Evolutionary conservation across 2,113 vertebrate species (phyloP), one percentile per base, ranked within the genome.

Genomic region (Toxostoma redivivum): DNA sequence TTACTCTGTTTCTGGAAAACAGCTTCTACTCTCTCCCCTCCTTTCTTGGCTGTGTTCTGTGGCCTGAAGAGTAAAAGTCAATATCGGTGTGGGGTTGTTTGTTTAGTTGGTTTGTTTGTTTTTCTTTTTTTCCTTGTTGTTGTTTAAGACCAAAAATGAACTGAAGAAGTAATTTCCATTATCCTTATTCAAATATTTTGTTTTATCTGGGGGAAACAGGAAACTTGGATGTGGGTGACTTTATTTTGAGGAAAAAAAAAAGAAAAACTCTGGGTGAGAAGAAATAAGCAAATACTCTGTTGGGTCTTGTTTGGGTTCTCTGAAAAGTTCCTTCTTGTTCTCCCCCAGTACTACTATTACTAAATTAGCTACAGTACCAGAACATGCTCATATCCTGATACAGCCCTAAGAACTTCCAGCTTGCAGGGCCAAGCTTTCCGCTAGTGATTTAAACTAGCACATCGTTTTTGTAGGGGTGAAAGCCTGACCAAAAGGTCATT

Each of bases 101-200:
- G 15, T 10, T 53, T 57, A 7, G 12, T 48, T 57, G 4, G 2
- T 20, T 78, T 45, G 2, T 15, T 50, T 20, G 1, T 2, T 3
- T 17, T 12, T 11, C 18, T 10, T 21, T 16, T 42, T 10, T 21
- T 37, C 2, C 6, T 9, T 4, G 0, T 31, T 24, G 10, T 23
- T 12, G 42, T 56, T 45, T 45, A 66, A 38, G n/a, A 81, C 44
- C 54, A 51, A 78, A 80, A 45, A 53, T n/a, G 25, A 80, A 38
- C 35, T 21, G 31, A 77, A 91, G 33, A 70, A 89, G 21, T 7
- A 0, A 3, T 47, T 78, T 81, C 17, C 20, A 72, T 94, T 90
- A 61, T 53, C 15, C 17, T 48, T 27, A 53, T 86, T 72, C 1
- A 69, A 64, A 45, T 69, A 12, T n/a, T 88, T 70, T n/a, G 18